Conservation (phyloP, 2,113 vertebrate genomes). For the Saccopteryx bilineata region DNA sequence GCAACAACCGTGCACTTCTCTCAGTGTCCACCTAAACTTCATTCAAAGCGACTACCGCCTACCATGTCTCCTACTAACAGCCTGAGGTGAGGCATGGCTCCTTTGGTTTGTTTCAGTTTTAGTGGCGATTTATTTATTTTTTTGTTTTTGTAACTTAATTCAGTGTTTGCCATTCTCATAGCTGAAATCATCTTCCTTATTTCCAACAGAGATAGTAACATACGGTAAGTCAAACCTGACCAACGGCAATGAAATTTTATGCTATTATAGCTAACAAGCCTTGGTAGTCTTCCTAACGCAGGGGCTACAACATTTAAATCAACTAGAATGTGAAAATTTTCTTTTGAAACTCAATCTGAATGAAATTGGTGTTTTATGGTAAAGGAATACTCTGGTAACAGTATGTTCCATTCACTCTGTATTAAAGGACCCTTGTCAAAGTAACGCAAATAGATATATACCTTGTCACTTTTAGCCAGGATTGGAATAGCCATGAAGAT, state of each 20-base stretch:
- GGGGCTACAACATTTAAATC: neutral
- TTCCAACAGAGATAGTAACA: slow-evolving; percentile 18
- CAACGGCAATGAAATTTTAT: neutral
- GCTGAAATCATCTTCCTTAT: neutral
- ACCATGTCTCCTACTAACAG: neutral
- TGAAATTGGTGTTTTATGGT: neutral
- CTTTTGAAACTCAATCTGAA: slow-evolving; percentile 13
- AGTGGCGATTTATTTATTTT: neutral
- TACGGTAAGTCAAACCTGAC: neutral
- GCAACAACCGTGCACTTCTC: neutral
- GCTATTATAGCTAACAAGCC: neutral
- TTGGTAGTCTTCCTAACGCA: neutral
- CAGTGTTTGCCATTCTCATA: neutral
- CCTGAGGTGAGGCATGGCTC: neutral
- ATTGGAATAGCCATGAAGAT: neutral
- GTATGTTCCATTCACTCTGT: slow-evolving; percentile 29
- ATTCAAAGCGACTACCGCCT: neutral
- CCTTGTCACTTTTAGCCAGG: neutral
- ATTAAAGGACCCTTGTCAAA: slow-evolving; percentile 23
- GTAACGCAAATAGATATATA: neutral
- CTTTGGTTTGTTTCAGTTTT: neutral
- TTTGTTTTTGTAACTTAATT: neutral
- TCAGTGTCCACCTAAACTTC: neutral
- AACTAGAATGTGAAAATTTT: neutral
- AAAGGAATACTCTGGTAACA: neutral